These are phyloP conservation scores for Nephrotoma appendiculata DNA, from an alignment of 2,888 invertebrate species.

Conservation along the genomic window DNA sequence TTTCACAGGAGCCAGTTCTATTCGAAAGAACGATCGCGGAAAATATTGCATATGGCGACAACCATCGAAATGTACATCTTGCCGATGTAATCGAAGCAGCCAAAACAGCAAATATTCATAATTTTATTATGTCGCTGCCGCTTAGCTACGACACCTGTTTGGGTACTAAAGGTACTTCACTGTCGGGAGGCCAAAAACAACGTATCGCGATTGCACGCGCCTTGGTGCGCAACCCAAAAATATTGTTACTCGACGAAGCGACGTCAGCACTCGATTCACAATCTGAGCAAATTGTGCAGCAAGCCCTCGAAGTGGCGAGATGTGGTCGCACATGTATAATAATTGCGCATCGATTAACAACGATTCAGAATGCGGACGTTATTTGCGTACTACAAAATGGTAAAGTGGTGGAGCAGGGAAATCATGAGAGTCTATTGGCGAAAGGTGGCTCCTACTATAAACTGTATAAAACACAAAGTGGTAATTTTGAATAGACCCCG, in stretches of 20 bases:
- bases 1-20: conserved; percentile 74
- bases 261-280: conserved; percentile 67
- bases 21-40: conserved; percentile 71
- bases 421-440: conserved; percentile 56
- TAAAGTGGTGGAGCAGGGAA: conserved; percentile 59
- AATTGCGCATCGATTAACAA: conserved; percentile 74
- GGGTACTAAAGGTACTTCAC: conserved; percentile 61
- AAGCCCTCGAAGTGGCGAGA: conserved; percentile 68
- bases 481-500: background rate
- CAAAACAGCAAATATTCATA: conserved; percentile 63
- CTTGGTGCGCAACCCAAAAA: conserved; percentile 54
- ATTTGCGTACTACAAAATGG: conserved; percentile 74
- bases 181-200: conserved; percentile 80
- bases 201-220: conserved; percentile 72
- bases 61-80: conserved; percentile 45
- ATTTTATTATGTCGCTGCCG: conserved; percentile 58
- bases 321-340: conserved; percentile 71
- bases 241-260: conserved; percentile 61
- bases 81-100: conserved; percentile 61
- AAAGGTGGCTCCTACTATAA: conserved; percentile 50
- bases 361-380: conserved; percentile 68
- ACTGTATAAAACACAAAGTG: conserved; percentile 44
- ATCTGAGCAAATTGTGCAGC: conserved; percentile 67
- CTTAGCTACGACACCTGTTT: conserved; percentile 62
- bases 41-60: conserved; percentile 81